These are phyloP conservation scores for Clarias batrachus DNA, from an alignment of 2,113 vertebrate species.

Conservation along the genomic window DNA sequence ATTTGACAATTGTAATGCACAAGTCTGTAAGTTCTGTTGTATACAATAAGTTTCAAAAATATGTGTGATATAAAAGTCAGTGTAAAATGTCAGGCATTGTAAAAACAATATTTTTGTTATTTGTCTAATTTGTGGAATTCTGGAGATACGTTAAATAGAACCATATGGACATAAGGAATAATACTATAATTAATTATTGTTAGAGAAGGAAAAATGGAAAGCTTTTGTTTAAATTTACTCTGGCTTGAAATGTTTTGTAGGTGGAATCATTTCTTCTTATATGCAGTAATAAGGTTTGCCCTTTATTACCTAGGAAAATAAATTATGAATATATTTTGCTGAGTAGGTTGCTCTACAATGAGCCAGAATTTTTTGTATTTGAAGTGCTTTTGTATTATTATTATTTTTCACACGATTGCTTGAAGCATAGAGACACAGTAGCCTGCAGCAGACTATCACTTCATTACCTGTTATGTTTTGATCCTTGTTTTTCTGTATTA, in stretches of 20 bases:
- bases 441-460: neutral
- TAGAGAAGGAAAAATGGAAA: conserved; percentile 4
- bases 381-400: neutral
- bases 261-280: conserved; percentile 3
- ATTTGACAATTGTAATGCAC: neutral
- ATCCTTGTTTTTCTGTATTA: conserved; percentile 23
- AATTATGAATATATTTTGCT: neutral
- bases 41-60: neutral
- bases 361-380: neutral
- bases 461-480: neutral
- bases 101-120: neutral
- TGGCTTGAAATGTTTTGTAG: neutral
- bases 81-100: neutral
- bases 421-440: neutral
- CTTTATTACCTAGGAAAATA: conserved; percentile 15
- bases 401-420: neutral
- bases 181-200: neutral
- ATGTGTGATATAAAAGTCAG: neutral
- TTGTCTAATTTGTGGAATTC: neutral
- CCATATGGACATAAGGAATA: neutral
- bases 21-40: neutral
- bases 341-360: neutral
- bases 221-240: conserved; percentile 9
- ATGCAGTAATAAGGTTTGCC: neutral
- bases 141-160: neutral